Conservation (phyloP, 2,888 invertebrate species). For the Ditylenchus weischeri region DNA sequence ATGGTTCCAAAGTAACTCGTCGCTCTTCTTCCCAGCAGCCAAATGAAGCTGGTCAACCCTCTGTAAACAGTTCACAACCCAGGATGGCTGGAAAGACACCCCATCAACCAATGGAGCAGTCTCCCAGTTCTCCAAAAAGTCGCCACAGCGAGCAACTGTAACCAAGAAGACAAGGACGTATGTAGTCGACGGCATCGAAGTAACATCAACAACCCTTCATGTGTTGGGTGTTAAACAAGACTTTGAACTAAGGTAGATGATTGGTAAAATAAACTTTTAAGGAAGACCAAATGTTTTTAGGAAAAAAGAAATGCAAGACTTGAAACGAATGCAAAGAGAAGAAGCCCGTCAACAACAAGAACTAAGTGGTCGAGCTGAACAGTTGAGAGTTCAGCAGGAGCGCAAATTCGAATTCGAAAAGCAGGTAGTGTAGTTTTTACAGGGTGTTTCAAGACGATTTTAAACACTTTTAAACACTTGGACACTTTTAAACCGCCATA, state of each 20-base stretch:
- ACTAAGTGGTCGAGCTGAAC: constrained; percentile 79
- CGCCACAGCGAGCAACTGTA: constrained; percentile 52
- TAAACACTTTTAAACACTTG: too few species aligned
- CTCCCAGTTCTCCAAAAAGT: constrained; percentile 20
- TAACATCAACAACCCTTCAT: constrained; percentile 81
- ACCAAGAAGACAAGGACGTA: constrained; percentile 93
- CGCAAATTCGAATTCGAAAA: constrained; percentile 74
- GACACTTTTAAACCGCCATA: too few species aligned
- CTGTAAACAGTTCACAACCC: too few species aligned
- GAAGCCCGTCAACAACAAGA: constrained; percentile 98
- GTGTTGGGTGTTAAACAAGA: constrained; percentile 56
- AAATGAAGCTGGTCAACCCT: too few species aligned
- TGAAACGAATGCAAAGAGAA: constrained; percentile 94
- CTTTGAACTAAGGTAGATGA: constrained; percentile 44
- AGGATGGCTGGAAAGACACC: too few species aligned
- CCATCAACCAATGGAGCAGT: too few species aligned
- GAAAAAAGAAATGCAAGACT: constrained; percentile 90
- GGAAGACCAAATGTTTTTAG: constrained; percentile 53
- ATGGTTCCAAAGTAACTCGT: too few species aligned
- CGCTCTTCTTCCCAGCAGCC: too few species aligned
- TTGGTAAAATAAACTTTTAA: not conserved
- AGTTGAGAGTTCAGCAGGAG: constrained; percentile 84
- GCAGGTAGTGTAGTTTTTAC: constrained; percentile 21
- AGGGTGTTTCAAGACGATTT: too few species aligned
- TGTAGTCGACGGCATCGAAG: constrained; percentile 92